Conservation (phyloP, 2,797 vertebrate genomes). For the Xiphophorus birchmanni region DNA sequence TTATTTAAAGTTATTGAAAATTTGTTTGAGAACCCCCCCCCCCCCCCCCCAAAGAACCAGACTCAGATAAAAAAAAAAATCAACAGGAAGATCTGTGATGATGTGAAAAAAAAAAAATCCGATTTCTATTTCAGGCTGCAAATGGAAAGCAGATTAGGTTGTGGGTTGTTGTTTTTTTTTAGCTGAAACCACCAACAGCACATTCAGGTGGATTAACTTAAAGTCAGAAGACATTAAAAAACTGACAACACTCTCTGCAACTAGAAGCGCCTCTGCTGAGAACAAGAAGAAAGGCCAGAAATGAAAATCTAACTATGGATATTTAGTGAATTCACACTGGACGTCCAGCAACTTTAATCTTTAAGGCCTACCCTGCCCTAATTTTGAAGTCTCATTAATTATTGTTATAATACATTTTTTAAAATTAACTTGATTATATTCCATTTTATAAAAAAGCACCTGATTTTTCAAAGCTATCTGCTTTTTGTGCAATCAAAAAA, state of each 20-base stretch:
- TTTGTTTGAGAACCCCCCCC: not conserved
- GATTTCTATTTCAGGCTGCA: not conserved
- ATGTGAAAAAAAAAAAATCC: too few species aligned
- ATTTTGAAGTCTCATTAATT: not conserved
- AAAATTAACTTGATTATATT: not conserved
- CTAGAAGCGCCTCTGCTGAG: not conserved
- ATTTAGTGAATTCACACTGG: not conserved
- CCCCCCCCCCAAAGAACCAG: not conserved
- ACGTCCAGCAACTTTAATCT: not conserved
- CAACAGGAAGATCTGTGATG: not conserved
- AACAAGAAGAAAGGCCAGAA: not conserved
- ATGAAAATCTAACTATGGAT: too few species aligned
- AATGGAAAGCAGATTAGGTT: not conserved
- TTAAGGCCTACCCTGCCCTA: not conserved
- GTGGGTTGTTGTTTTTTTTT: not conserved
- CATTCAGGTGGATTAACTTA: not conserved
- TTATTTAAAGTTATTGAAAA: conserved; percentile 1
- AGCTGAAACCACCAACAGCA: not conserved
- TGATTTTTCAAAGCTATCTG: not conserved
- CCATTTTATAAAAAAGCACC: too few species aligned
- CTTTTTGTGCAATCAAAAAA: not conserved
- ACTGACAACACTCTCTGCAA: not conserved
- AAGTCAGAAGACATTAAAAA: not conserved
- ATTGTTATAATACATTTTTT: not conserved
- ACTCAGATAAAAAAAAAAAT: not conserved